Percentiles rank a stretch among this genome's conserved stretches.
Evolutionary conservation across 2,797 vertebrate genomes (phyloP).

Genomic region (Pseudochaenichthys georgianus): DNA sequence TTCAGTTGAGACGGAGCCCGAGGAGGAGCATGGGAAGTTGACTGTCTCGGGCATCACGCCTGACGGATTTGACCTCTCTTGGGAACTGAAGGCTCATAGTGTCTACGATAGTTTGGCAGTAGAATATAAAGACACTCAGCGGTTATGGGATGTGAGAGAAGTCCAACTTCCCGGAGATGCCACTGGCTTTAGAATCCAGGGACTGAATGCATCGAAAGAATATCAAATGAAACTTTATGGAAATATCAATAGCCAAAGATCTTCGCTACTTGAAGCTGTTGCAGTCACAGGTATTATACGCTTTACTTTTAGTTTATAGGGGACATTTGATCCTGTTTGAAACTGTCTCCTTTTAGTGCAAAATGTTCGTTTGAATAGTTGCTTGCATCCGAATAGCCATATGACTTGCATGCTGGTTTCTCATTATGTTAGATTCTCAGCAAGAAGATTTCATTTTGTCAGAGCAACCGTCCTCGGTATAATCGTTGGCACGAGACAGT

Average conservation of each 20-base stretch:
- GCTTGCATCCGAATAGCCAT: not conserved
- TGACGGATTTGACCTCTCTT: constrained; percentile 78
- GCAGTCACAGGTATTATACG: constrained; percentile 85
- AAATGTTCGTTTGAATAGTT: not conserved
- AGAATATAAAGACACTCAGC: constrained; percentile 74
- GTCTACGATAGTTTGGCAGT: constrained; percentile 75
- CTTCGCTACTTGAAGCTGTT: constrained; percentile 76
- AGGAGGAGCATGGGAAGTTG: constrained; percentile 66
- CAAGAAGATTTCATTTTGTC: not conserved
- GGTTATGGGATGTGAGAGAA: constrained; percentile 60
- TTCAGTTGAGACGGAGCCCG: constrained; percentile 61
- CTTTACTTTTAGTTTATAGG: constrained; percentile 46
- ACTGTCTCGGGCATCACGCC: constrained; percentile 68
- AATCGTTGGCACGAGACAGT: constrained; percentile 49
- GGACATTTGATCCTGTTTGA: constrained; percentile 13
- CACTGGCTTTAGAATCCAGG: constrained; percentile 68
- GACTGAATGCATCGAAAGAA: constrained; percentile 75
- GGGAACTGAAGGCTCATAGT: constrained; percentile 60
- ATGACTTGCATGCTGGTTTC: constrained; percentile 64
- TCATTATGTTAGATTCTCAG: not conserved
- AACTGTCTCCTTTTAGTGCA: too few relatives aligned
- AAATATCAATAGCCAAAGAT: constrained; percentile 74
- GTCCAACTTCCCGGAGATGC: constrained; percentile 73
- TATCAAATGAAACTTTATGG: constrained; percentile 83
- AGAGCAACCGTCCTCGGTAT: not conserved